Conservation (phyloP, 2,888 invertebrate species). For the Pachydiplax longipennis region DNA sequence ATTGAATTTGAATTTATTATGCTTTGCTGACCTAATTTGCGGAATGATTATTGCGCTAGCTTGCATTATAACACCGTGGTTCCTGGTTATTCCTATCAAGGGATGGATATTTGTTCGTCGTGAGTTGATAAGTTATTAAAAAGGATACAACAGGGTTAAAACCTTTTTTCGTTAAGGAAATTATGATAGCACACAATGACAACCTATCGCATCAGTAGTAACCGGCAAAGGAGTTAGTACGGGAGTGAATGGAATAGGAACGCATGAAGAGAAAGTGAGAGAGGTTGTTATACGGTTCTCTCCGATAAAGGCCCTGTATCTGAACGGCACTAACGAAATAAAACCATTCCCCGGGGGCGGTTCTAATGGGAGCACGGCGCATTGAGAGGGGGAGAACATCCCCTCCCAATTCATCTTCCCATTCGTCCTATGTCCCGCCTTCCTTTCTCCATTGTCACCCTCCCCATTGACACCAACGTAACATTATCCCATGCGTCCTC, state of each 20-base stretch:
- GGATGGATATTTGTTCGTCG: no score
- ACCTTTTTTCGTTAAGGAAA: no score
- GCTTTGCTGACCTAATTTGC: no score
- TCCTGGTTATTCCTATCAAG: no score
- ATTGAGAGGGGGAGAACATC: neutral
- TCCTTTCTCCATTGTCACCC: neutral
- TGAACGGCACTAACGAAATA: conserved; percentile 25
- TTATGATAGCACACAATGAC: no score
- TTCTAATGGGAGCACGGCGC: neutral
- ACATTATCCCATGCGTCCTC: neutral
- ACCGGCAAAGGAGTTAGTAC: no score
- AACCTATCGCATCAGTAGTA: no score
- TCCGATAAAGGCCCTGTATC: neutral
- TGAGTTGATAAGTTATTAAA: no score
- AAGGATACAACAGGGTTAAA: no score
- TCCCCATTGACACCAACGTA: neutral
- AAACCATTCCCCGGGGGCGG: conserved; percentile 7
- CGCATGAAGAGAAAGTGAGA: neutral
- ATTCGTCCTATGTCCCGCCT: neutral
- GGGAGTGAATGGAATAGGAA: neutral
- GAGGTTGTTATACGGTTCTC: conserved; percentile 31
- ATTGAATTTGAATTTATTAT: no score
- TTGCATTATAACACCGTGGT: no score
- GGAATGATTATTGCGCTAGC: no score
- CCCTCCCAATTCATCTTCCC: neutral